Conservation (phyloP, 2,113 vertebrate species). For the Oxygymnocypris stewartii region DNA sequence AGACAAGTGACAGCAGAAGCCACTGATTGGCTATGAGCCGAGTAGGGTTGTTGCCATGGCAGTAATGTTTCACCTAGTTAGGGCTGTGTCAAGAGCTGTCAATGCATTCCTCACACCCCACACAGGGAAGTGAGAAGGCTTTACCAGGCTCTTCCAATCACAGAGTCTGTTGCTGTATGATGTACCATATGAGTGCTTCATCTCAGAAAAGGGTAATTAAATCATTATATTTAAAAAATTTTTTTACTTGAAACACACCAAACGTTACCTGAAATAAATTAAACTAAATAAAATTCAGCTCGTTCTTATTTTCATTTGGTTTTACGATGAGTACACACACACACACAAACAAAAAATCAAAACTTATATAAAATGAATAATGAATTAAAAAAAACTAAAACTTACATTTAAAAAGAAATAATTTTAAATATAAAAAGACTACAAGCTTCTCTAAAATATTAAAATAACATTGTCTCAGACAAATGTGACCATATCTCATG, state of each 20-base stretch:
- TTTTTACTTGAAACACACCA: neutral
- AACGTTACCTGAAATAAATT: neutral
- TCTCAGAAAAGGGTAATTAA: neutral
- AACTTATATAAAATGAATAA: neutral
- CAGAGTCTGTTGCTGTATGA: neutral
- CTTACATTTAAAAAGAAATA: neutral
- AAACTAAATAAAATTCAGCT: neutral
- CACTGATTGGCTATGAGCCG: neutral
- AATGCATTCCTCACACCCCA: conserved; percentile 17
- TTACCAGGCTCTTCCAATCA: neutral
- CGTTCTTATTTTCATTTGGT: neutral
- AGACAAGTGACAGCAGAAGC: conserved; percentile 16
- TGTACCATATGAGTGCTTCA: neutral
- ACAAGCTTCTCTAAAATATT: neutral
- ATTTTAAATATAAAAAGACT: no score
- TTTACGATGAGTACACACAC: no score
- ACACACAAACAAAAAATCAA: neutral
- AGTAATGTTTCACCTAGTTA: conserved; percentile 20
- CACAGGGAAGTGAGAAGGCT: neutral
- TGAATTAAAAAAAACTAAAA: neutral
- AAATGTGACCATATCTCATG: neutral
- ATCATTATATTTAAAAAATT: neutral
- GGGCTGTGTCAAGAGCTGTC: conserved; percentile 24
- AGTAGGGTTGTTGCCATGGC: conserved; percentile 27
- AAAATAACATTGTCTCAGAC: neutral